These are phyloP conservation scores for Phoebastria nigripes DNA, from an alignment of 2,797 vertebrate genomes.

Conservation along the genomic window DNA sequence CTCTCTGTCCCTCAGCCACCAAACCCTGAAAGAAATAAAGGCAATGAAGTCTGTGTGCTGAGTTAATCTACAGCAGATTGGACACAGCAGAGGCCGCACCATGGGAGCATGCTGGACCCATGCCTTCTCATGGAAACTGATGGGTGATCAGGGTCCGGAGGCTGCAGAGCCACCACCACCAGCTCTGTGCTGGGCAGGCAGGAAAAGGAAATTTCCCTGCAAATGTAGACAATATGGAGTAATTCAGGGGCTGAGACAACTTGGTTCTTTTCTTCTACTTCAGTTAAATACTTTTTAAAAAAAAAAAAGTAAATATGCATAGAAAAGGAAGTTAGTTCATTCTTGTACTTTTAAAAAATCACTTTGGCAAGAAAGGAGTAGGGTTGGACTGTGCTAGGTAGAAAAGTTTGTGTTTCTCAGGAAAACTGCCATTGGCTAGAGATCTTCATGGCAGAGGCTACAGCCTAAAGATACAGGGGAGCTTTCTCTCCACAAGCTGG, in stretches of 20 bases:
- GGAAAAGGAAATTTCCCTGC: neutral
- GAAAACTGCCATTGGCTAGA: neutral
- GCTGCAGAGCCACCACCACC: neutral
- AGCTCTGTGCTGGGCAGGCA: neutral
- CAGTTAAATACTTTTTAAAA: neutral
- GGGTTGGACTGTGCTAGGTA: neutral
- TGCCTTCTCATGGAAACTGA: neutral
- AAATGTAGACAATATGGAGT: neutral
- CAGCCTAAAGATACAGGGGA: neutral
- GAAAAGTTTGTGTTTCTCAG: neutral
- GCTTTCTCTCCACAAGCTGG: neutral
- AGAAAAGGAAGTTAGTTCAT: neutral
- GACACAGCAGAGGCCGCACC: neutral
- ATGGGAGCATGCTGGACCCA: neutral
- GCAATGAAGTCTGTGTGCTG: neutral
- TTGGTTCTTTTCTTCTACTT: neutral
- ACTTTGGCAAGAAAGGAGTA: neutral
- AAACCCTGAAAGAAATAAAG: neutral
- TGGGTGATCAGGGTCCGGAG: neutral
- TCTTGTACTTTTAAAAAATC: neutral
- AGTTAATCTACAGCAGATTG: neutral
- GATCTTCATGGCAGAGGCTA: neutral
- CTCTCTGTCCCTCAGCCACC: neutral
- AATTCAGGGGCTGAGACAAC: neutral
- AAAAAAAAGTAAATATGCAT: neutral